Conservation (phyloP, 1,140 invertebrate species). For the Drosophila takahashii region DNA sequence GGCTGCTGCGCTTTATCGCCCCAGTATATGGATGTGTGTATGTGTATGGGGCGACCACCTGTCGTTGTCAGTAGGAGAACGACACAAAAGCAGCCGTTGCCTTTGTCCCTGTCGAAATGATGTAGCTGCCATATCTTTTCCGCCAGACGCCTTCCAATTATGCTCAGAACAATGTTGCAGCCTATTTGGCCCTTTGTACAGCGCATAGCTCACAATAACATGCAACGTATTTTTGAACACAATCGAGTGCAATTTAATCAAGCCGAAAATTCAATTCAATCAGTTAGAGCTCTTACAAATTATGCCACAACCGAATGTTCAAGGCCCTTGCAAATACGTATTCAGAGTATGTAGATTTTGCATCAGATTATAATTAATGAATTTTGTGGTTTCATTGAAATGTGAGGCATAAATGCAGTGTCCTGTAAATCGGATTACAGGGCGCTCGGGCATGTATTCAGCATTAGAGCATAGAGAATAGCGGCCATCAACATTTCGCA, state of each 20-base stretch:
- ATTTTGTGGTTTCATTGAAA: constrained; percentile 36
- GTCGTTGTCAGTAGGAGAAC: constrained; percentile 69
- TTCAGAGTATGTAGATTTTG: constrained; percentile 7
- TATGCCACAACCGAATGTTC: background rate
- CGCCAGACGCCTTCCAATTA: constrained; percentile 74
- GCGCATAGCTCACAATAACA: background rate
- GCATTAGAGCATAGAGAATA: constrained; percentile 1
- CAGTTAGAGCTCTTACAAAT: background rate
- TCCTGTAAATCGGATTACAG: constrained; percentile 40
- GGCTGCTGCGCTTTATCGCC: constrained; percentile 38
- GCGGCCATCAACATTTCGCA: constrained; percentile 17
- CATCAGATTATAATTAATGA: constrained; percentile 38
- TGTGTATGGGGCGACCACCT: constrained; percentile 58
- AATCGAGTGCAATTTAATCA: constrained; percentile 1
- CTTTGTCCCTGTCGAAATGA: constrained; percentile 23
- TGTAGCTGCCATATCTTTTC: constrained; percentile 16
- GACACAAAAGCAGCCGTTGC: constrained; percentile 19
- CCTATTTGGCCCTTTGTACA: constrained; percentile 1
- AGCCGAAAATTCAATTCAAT: background rate
- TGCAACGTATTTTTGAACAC: background rate
- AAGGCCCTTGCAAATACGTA: constrained; percentile 7
- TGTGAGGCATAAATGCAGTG: constrained; percentile 23
- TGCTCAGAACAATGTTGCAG: constrained; percentile 51
- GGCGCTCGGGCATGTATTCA: constrained; percentile 5
- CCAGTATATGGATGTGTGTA: constrained; percentile 5